Conservation (phyloP, 2,113 vertebrate species). For the Cyprinus carpio region DNA sequence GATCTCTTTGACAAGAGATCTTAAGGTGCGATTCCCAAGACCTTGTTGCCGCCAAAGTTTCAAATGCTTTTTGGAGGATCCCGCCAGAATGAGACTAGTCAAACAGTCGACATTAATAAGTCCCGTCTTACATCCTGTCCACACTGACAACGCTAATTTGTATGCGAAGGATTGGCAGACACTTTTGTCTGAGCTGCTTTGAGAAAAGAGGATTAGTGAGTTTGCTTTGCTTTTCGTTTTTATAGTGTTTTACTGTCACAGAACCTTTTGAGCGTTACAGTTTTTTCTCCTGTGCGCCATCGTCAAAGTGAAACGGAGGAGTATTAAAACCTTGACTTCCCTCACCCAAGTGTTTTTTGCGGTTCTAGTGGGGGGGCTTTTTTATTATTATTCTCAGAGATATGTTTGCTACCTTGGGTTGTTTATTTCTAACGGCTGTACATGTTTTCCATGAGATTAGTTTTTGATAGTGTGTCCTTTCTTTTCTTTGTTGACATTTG, state of each 20-base stretch:
- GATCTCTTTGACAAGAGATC: constrained; percentile 63
- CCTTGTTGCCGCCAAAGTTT: constrained; percentile 57
- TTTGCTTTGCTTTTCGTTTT: constrained; percentile 66
- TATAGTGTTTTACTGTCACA: constrained; percentile 52
- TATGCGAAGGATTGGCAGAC: constrained; percentile 57
- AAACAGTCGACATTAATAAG: constrained; percentile 44
- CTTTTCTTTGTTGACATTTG: constrained; percentile 68
- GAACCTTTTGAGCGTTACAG: constrained; percentile 23
- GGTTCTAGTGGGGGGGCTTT: constrained; percentile 19
- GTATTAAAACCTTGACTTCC: constrained; percentile 43
- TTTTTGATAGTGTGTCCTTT: constrained; percentile 63
- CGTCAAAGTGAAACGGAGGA: constrained; percentile 56
- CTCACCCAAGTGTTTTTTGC: constrained; percentile 36
- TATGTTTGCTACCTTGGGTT: constrained; percentile 37
- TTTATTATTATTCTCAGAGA: constrained; percentile 17
- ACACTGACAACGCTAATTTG: constrained; percentile 67
- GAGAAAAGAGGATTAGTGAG: constrained; percentile 63
- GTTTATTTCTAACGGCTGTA: constrained; percentile 63
- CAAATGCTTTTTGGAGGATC: constrained; percentile 54
- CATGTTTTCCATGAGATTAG: constrained; percentile 61
- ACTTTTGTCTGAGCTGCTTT: constrained; percentile 66
- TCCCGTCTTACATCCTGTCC: constrained; percentile 61
- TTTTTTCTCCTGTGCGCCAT: neutral
- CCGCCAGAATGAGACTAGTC: constrained; percentile 28
- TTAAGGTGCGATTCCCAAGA: constrained; percentile 56